These are phyloP conservation scores for Noctuana brunneofusca DNA, from an alignment of 2,888 invertebrate species.

Conservation along the genomic window DNA sequence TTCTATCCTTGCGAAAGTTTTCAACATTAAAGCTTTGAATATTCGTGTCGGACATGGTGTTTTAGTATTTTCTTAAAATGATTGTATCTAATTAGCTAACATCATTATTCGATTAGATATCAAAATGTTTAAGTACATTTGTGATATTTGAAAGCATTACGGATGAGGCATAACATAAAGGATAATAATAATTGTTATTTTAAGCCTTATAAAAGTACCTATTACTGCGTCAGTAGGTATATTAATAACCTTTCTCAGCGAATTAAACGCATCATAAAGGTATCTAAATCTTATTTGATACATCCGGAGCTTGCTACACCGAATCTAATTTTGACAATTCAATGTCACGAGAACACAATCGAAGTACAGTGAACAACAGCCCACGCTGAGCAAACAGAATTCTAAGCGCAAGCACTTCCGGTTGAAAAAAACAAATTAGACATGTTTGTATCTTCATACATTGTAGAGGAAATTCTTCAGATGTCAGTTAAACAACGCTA, in stretches of 20 bases:
- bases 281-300: conserved; percentile 41
- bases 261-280: conserved; percentile 29
- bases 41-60: no score
- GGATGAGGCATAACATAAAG: neutral
- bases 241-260: conserved; percentile 15
- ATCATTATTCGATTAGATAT: no score
- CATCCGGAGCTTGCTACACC: conserved; percentile 36
- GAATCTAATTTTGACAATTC: conserved; percentile 70
- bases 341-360: conserved; percentile 65
- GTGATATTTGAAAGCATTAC: neutral
- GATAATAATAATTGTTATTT: neutral
- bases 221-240: neutral
- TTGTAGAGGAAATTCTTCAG: conserved; percentile 28
- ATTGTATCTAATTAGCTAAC: no score
- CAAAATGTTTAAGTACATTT: no score
- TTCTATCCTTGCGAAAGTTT: neutral
- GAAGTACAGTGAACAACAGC: conserved; percentile 67
- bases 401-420: conserved; percentile 16
- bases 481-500: conserved; percentile 25
- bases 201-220: neutral
- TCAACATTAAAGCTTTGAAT: neutral
- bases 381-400: conserved; percentile 51
- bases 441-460: neutral
- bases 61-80: no score
- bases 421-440: conserved; percentile 21